phyloP scores from a whole-genome alignment of 2,888 invertebrate genomes.

The Drosophila seclusa region DNA sequence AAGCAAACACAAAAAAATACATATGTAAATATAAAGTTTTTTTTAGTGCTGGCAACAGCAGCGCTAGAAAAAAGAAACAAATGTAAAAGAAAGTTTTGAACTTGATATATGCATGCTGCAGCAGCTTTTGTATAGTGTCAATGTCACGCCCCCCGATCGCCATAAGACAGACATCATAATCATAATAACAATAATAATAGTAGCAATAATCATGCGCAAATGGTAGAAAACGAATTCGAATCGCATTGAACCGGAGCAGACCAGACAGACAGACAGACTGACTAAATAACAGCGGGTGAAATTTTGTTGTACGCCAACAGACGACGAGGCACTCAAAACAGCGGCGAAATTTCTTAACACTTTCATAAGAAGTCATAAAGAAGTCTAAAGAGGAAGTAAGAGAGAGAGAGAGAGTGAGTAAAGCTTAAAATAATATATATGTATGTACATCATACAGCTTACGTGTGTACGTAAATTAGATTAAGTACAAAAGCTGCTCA shows the following conservation, averaged over 20 bases:
- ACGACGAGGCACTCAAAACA: constrained; percentile 38
- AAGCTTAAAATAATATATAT: constrained; percentile 18
- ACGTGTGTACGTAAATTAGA: constrained; percentile 47
- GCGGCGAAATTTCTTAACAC: constrained; percentile 73
- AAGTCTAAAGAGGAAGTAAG: constrained; percentile 12
- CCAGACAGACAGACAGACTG: constrained; percentile 21
- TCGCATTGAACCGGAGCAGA: constrained; percentile 19
- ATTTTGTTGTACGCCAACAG: constrained; percentile 52
- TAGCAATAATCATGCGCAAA: constrained; percentile 66
- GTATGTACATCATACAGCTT: not conserved
- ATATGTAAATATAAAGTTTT: constrained; percentile 36
- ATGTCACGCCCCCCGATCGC: constrained; percentile 69
- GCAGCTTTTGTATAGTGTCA: constrained; percentile 59
- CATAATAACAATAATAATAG: constrained; percentile 40
- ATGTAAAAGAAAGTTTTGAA: constrained; percentile 70
- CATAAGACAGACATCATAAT: constrained; percentile 57
- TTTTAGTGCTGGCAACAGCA: constrained; percentile 1
- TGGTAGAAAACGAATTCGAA: constrained; percentile 61
- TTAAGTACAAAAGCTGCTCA: constrained; percentile 65
- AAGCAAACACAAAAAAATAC: constrained; percentile 2
- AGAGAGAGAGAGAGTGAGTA: constrained; percentile 9
- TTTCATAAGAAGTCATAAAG: constrained; percentile 70
- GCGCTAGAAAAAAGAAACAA: constrained; percentile 20
- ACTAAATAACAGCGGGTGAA: constrained; percentile 55
- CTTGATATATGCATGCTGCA: constrained; percentile 15